These are phyloP conservation scores for Nomada goodeniana DNA, from an alignment of 2,888 invertebrate species.

Conservation along the genomic window DNA sequence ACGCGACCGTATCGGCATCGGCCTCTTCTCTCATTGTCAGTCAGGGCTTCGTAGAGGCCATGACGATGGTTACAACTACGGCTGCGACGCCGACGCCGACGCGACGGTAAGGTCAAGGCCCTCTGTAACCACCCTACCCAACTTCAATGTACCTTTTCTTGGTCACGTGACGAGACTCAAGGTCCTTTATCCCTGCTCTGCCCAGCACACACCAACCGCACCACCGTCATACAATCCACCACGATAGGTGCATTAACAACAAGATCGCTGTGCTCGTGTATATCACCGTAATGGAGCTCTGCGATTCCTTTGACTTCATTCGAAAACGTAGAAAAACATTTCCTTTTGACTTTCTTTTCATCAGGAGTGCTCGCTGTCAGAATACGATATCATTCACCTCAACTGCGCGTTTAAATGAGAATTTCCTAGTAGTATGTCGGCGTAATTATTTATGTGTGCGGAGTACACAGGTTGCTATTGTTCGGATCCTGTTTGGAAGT, in stretches of 20 bases:
- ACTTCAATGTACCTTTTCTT: slow-evolving; percentile 80
- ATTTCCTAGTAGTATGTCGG: neutral
- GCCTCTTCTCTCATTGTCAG: slow-evolving; percentile 37
- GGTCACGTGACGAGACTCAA: slow-evolving; percentile 86
- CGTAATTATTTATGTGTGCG: too few relatives aligned
- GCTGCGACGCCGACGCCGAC: slow-evolving; percentile 68
- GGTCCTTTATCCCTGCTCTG: slow-evolving; percentile 84
- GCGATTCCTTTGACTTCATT: neutral
- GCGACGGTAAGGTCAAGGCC: slow-evolving; percentile 86
- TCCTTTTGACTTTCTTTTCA: neutral
- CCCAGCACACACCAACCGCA: slow-evolving; percentile 38
- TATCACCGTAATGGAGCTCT: neutral
- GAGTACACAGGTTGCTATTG: too few relatives aligned
- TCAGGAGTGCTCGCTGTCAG: rapidly evolving
- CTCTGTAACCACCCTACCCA: slow-evolving; percentile 83
- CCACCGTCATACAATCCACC: neutral
- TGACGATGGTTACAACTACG: slow-evolving; percentile 67
- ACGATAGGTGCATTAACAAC: too few relatives aligned
- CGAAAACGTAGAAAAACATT: neutral
- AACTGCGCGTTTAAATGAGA: too few relatives aligned
- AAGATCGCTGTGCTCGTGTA: too few relatives aligned
- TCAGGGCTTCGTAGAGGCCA: slow-evolving; percentile 39
- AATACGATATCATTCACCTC: rapidly evolving
- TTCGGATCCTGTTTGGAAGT: neutral
- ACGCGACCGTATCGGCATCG: slow-evolving; percentile 13